Conservation (phyloP, 2,888 invertebrate species). For the Xestia sexstrigata region DNA sequence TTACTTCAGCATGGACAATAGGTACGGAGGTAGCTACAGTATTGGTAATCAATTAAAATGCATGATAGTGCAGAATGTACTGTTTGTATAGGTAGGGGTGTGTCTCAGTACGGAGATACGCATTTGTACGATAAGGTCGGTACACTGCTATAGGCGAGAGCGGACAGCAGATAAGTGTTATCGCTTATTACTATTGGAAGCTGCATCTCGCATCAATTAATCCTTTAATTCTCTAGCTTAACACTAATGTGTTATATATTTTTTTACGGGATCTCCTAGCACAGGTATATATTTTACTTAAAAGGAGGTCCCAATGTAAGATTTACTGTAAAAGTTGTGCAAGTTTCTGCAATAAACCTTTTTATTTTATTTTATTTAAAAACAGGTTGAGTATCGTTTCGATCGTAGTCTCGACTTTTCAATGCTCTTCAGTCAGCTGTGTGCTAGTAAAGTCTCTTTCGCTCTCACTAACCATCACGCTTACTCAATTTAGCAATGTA, state of each 20-base stretch:
- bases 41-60: conserved; percentile 61
- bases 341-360: too few relatives aligned
- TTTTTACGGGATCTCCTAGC: too few relatives aligned
- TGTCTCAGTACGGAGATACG: conserved; percentile 61
- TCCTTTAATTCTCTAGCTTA: neutral
- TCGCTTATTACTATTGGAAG: conserved; percentile 19
- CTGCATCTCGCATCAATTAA: neutral
- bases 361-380: neutral
- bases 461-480: neutral
- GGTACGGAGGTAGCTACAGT: conserved; percentile 6
- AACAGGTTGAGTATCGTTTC: neutral
- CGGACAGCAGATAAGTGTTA: conserved; percentile 39
- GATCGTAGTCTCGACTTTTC: neutral
- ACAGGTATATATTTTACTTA: too few relatives aligned
- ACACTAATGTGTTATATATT: neutral
- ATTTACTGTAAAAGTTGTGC: too few relatives aligned
- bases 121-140: conserved; percentile 57
- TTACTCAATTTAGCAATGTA: neutral
- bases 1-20: conserved; percentile 2
- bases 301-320: too few relatives aligned
- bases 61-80: conserved; percentile 47
- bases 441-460: neutral
- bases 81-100: conserved; percentile 48
- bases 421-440: neutral
- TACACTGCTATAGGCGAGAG: conserved; percentile 35